Conservation (phyloP, 2,888 invertebrate species). For the Pogonocherus hispidulus region DNA sequence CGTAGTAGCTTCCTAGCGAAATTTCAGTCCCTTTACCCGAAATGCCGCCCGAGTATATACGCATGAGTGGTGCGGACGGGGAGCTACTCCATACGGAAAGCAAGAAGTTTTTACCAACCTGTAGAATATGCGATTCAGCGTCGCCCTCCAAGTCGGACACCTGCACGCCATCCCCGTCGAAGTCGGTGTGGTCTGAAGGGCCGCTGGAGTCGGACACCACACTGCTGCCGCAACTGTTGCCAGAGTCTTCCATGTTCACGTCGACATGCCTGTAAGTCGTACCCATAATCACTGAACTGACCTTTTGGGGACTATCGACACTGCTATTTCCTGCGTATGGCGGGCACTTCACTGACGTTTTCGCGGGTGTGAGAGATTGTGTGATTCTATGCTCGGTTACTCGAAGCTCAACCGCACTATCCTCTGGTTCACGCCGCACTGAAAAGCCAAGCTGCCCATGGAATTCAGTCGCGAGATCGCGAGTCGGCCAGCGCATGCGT, state of each 20-base stretch:
- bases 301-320: neutral
- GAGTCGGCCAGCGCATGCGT: slow-evolving; percentile 22
- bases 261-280: slow-evolving; percentile 65
- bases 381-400: neutral
- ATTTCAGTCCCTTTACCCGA: neutral
- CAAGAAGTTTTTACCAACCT: slow-evolving; percentile 58
- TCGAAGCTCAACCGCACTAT: slow-evolving; percentile 40
- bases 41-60: slow-evolving; percentile 2
- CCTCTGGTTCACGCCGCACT: slow-evolving; percentile 49
- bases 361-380: slow-evolving; percentile 15
- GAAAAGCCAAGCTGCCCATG: slow-evolving; percentile 25
- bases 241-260: slow-evolving; percentile 67
- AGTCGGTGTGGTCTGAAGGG: slow-evolving; percentile 67
- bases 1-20: neutral
- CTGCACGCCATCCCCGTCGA: slow-evolving; percentile 73
- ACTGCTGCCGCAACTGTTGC: slow-evolving; percentile 69
- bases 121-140: slow-evolving; percentile 66
- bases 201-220: slow-evolving; percentile 67
- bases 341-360: slow-evolving; percentile 33
- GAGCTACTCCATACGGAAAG: neutral
- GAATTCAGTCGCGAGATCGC: slow-evolving; percentile 37
- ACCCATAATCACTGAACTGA: slow-evolving; percentile 61
- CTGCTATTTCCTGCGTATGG: neutral
- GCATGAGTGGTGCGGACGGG: slow-evolving; percentile 13
- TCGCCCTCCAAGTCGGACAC: slow-evolving; percentile 74